Base-by-base conservation (phyloP, 64 coral and sea anemone genomes). In the Astreopora myriophthalma region DNA sequence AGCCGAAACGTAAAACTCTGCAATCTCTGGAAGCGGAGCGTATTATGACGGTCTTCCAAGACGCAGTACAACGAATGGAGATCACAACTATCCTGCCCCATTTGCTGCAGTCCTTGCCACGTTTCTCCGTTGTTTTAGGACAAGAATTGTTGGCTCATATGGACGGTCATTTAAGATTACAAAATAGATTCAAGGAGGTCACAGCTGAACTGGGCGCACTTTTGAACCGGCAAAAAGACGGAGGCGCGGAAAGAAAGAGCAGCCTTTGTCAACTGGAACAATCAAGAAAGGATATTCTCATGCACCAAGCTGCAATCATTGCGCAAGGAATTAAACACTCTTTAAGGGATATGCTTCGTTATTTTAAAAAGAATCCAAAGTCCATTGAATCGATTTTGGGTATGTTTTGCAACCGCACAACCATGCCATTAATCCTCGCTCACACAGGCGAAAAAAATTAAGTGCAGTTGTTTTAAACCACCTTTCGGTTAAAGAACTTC, bases 341-440 rank as follows among this genome's bases (percentile, higher is more conserved):
- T 34, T 39, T 93, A 30, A 87, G 74, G 32, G 73, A 93, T 12
- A 89, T 96, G 11, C 74, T 96, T 22, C 79, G 94, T 44, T 83
- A 48, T 42, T 96, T 96, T 30, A 89, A 80, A 31, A 92, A 93
- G 25, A 96, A 96, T 24, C 86, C 94, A 0, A 96, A 96, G 69
- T 86, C 94, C 1, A 86, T 89, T 10, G 85, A 92, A 85, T 42
- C 74, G 12, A 78, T 96, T 16, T 31, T 89, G 29, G 76, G 94
- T 96, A 84, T 17, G 92, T 23, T 27, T 73, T 73, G 22, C 70
- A 23, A 26, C 3, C 9, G 22, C 61, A 7, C 24, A 10, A 5
- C 5, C 61, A 24, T n/a, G n/a, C n/a, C n/a, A n/a, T n/a, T n/a
- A n/a, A n/a, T n/a, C n/a, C n/a, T n/a, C n/a, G n/a, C n/a, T n/a